A percentile compares a stretch with the other conserved stretches of the same genome.
These are phyloP conservation scores for Gobio occitaniae DNA, from an alignment of 2,797 vertebrate species.

Conservation along the genomic window DNA sequence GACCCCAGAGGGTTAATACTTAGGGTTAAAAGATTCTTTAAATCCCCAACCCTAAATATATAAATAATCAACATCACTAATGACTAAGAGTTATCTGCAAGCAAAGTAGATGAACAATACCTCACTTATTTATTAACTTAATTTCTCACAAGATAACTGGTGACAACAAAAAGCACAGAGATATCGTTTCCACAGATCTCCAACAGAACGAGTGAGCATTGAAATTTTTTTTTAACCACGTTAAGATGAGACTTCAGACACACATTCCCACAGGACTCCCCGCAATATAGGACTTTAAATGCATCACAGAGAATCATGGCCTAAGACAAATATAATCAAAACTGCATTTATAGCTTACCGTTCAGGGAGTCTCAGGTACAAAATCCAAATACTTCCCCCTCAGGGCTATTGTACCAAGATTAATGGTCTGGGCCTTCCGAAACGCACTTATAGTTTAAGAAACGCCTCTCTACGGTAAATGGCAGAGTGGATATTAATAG, in stretches of 20 bases:
- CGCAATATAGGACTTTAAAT: slow-evolving; percentile 34
- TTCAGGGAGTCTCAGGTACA: slow-evolving; percentile 19
- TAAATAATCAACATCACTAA: background rate
- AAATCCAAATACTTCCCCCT: slow-evolving; percentile 32
- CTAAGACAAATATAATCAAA: slow-evolving; percentile 35
- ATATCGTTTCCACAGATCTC: background rate
- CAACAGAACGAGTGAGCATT: background rate
- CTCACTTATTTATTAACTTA: background rate
- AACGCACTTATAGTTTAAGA: slow-evolving; percentile 34
- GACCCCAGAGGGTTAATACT: no score
- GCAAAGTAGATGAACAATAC: background rate
- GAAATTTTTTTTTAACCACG: background rate
- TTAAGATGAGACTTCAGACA: background rate
- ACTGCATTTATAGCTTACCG: slow-evolving; percentile 32
- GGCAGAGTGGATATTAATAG: slow-evolving; percentile 51
- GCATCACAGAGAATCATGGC: slow-evolving; percentile 12
- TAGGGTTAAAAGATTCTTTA: no score
- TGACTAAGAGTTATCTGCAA: background rate
- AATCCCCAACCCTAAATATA: no score
- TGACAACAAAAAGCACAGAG: background rate
- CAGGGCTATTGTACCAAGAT: slow-evolving; percentile 41
- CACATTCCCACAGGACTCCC: background rate
- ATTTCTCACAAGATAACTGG: background rate
- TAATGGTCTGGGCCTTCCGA: slow-evolving; percentile 27
- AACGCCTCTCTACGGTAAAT: slow-evolving; percentile 26